Evolutionary conservation across 2,888 invertebrate species (phyloP), one percentile per base, ranked within the genome.

Genomic region (Euplagia quadripunctaria): DNA sequence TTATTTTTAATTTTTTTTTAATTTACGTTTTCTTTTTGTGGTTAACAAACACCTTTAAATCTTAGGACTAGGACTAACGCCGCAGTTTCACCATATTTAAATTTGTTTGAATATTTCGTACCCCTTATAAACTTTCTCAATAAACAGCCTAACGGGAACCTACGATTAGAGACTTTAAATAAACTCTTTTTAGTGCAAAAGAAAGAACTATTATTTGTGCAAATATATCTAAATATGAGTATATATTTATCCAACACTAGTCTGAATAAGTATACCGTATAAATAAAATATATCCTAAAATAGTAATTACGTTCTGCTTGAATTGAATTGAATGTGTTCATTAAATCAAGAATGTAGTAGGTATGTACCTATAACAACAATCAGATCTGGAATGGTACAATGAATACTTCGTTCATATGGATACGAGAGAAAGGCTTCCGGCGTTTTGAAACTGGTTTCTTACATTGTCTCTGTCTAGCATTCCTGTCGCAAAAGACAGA

Each of bases 381-480:
- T 72, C 63, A 61, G 63, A 67, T 74, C 63, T 75, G 43, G 74
- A 80, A 74, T 82, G 71, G 65, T 77, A 79, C 77, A 75, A 75
- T 76, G 76, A 73, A 75, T 70, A 75, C 79, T 84, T 71, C 69
- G 63, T 71, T 65, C 79, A 85, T 80, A 82, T 79, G 78, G 72
- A 78, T 79, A 85, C 80, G 83, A 88, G 90, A 92, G 91, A 92
- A 92, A 93, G 90, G 91, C 90, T 93, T 93, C 93, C 92, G 93
- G 91, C 88, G 89, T 90, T 89, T 90, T 87, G 82, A 80, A 89
- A 91, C 93, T 87, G 90, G 93, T 92, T 90, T 86, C 71, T 74
- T 82, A 75, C 73, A 83, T 83, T 81, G 79, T 89, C 89, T 85
- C 88, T 78, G 82, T 87, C 86, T 83, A 82, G 79, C 85, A 82